These are phyloP conservation scores for Pachymerium ferrugineum DNA, from an alignment of 2,888 invertebrate genomes.

Conservation along the genomic window DNA sequence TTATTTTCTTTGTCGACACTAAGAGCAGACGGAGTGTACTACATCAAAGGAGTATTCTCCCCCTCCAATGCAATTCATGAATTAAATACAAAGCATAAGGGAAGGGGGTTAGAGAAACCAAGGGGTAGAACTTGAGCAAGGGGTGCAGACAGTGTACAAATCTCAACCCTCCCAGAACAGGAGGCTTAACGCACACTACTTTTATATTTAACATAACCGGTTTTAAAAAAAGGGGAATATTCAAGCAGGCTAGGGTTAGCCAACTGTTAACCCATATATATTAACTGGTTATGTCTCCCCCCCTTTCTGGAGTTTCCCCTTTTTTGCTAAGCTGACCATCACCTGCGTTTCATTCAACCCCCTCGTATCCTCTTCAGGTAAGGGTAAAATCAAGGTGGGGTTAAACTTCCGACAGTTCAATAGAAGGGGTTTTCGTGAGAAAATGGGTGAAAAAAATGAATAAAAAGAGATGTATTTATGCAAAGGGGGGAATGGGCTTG, in stretches of 20 bases:
- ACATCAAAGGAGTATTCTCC: constrained; percentile 11
- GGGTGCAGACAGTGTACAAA: too few relatives aligned
- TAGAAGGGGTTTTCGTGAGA: constrained; percentile 9
- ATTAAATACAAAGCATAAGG: background rate
- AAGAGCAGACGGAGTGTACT: background rate
- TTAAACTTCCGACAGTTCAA: constrained; percentile 8
- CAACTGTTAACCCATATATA: background rate
- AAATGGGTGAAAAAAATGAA: background rate
- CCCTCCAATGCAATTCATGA: background rate
- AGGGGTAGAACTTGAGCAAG: too few relatives aligned
- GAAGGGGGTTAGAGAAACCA: background rate
- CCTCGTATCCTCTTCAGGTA: background rate
- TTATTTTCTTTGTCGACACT: background rate
- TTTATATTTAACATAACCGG: background rate
- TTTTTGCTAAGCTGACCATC: background rate
- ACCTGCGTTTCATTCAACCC: background rate
- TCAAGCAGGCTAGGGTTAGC: background rate
- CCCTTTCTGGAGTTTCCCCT: background rate
- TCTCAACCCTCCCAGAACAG: background rate
- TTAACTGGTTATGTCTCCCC: background rate
- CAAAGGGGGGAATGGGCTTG: background rate
- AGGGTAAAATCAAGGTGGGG: background rate
- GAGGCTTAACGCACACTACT: background rate
- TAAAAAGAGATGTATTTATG: background rate
- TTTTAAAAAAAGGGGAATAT: background rate